These are phyloP conservation scores for Sarcophaga variegata DNA, from an alignment of 2,888 invertebrate genomes.

Conservation along the genomic window DNA sequence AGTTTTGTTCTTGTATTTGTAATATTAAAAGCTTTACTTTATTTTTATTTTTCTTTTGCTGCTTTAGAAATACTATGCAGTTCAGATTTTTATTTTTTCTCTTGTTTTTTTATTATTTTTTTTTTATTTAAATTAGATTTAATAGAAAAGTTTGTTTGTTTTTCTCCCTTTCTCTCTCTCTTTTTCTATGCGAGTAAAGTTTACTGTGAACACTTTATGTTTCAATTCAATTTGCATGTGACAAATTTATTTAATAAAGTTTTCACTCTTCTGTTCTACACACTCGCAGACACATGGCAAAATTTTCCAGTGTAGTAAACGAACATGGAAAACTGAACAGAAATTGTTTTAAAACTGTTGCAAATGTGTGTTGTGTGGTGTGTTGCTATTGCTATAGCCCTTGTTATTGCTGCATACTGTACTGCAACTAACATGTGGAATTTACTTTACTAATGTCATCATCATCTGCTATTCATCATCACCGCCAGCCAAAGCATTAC, in stretches of 20 bases:
- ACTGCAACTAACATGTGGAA: slow-evolving; percentile 43
- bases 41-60: slow-evolving; percentile 15
- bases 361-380: too few species aligned
- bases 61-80: slow-evolving; percentile 29
- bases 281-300: slow-evolving; percentile 38
- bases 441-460: slow-evolving; percentile 64
- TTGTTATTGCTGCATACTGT: slow-evolving; percentile 7
- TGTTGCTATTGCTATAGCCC: slow-evolving; percentile 13
- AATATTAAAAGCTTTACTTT: slow-evolving; percentile 8
- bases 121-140: slow-evolving; percentile 67
- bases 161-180: slow-evolving; percentile 10
- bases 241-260: slow-evolving; percentile 70
- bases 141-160: slow-evolving; percentile 62
- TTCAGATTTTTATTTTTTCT: not conserved
- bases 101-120: slow-evolving; percentile 10
- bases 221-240: slow-evolving; percentile 69
- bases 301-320: slow-evolving; percentile 21
- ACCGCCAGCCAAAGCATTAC: slow-evolving; percentile 32
- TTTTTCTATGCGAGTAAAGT: slow-evolving; percentile 32
- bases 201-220: slow-evolving; percentile 56
- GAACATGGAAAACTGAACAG: slow-evolving; percentile 40
- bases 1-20: not conserved
- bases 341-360: slow-evolving; percentile 60
- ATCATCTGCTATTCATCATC: slow-evolving; percentile 67
- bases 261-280: slow-evolving; percentile 23